phyloP scores from a whole-genome alignment of 1,140 invertebrate species.

The Agrilus planipennis region DNA sequence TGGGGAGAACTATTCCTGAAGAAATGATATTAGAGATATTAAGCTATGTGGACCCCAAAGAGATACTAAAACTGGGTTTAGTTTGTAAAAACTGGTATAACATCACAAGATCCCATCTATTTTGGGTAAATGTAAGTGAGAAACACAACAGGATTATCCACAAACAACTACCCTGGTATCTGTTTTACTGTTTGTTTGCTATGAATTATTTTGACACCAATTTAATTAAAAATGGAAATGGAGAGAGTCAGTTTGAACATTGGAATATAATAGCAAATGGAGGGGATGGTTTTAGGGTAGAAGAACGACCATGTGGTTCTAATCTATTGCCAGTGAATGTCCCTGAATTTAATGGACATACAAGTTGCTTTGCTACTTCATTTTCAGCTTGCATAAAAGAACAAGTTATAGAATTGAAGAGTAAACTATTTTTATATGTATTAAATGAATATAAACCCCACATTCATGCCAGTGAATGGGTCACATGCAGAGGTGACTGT shows the following conservation, averaged over 20 bases:
- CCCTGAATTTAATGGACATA: constrained; percentile 22
- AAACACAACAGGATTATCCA: constrained; percentile 12
- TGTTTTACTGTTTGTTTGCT: constrained; percentile 26
- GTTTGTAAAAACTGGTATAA: constrained; percentile 30
- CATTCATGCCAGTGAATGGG: constrained; percentile 31
- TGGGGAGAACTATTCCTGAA: constrained; percentile 23
- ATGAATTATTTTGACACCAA: constrained; percentile 27
- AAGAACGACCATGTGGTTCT: constrained; percentile 24
- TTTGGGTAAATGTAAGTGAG: constrained; percentile 12
- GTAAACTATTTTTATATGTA: constrained; percentile 19
- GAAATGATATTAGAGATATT: constrained; percentile 26
- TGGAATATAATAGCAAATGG: constrained; percentile 29
- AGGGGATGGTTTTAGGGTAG: constrained; percentile 29
- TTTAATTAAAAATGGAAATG: constrained; percentile 32
- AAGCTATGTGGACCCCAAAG: constrained; percentile 14
- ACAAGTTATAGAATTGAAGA: constrained; percentile 21
- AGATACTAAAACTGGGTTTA: constrained; percentile 18
- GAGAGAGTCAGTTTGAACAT: constrained; percentile 24
- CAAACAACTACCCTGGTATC: constrained; percentile 24
- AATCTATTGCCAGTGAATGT: constrained; percentile 15
- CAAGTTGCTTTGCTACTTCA: constrained; percentile 33
- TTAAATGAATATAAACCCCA: constrained; percentile 26
- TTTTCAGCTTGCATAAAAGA: constrained; percentile 24
- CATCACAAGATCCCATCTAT: constrained; percentile 21
- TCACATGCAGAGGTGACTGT: constrained; percentile 31